Evolutionary conservation across 2,888 invertebrate species (phyloP), one percentile per base, ranked within the genome.

Genomic region (Drosophila parthenogenetica): DNA sequence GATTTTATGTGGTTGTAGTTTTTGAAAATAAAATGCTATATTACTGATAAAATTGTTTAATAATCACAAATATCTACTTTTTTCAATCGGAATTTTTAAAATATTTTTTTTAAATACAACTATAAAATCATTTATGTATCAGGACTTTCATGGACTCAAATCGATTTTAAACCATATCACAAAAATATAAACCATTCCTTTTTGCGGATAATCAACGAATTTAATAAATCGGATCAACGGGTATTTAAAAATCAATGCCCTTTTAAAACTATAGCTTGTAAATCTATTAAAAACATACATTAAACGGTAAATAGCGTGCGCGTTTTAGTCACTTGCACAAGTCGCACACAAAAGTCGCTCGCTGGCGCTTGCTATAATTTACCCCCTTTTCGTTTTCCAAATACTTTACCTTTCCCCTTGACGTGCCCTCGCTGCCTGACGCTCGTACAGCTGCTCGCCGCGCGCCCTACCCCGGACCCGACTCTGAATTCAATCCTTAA

Each of bases 321-420:
- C 76, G 71, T 72, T 62, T 51, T 11, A 85, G 49, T 19, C 54
- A 64, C 69, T 63, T 59, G 25, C 60, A 22, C 40, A 57, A 50
- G 59, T 49, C 66, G 81, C 71, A 59, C 48, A 60, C 29, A 63
- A 79, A 72, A 67, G 55, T 60, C 63, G 70, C 87, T 67, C 68
- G 79, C 81, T 82, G 68, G 77, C 79, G 88, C 81, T 85, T 81
- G 81, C 88, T 87, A 82, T 51, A 16, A 46, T 22, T 43, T 8
- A 19, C 50, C 16, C 22, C 35, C 8, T n/a, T 13, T 10, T 11
- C n/a, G 37, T 48, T 25, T 25, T 8, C 8, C 29, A 29, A 29
- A 8, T 29, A 29, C 29, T 29, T 25, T 29, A 8, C 8, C 8
- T 8, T 29, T 29, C 29, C n/a, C 43, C 51, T 25, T 25, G 29